Conservation (phyloP, 2,113 vertebrate species). For the Rutilus rutilus region DNA sequence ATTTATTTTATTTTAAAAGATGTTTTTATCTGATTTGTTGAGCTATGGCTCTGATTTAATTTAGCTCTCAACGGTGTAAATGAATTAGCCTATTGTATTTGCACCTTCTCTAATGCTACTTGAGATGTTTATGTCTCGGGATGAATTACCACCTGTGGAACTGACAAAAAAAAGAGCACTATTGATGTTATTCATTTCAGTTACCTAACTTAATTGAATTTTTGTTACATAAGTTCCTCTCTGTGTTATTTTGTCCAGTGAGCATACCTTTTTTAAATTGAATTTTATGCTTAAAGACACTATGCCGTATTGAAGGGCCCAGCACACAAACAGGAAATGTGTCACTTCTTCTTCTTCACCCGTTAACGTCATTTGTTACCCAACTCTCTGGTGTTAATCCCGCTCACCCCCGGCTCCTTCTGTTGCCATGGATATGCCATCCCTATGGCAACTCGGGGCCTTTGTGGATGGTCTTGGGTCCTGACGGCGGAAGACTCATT, state of each 20-base stretch:
- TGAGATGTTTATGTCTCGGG: neutral
- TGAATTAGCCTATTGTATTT: neutral
- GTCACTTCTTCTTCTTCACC: constrained; percentile 60
- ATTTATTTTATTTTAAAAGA: neutral
- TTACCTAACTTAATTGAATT: constrained; percentile 26
- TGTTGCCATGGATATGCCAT: constrained; percentile 82
- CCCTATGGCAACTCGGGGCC: constrained; percentile 78
- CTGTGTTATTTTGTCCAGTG: neutral
- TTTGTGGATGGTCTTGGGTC: constrained; percentile 71
- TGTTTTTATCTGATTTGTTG: neutral
- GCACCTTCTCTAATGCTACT: neutral
- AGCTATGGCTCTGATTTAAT: neutral
- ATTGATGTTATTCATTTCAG: neutral
- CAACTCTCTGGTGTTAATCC: constrained; percentile 70
- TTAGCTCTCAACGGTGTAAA: neutral
- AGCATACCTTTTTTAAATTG: constrained; percentile 24
- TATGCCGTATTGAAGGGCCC: constrained; percentile 32
- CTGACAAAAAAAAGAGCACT: neutral
- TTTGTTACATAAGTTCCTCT: constrained; percentile 20
- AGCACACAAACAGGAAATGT: constrained; percentile 57
- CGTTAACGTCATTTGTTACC: constrained; percentile 70
- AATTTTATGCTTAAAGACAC: constrained; percentile 41
- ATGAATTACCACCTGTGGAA: neutral
- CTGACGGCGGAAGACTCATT: constrained; percentile 69
- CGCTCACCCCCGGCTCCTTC: constrained; percentile 66